These are phyloP conservation scores for Trichonephila clavata DNA, from an alignment of 1,140 invertebrate species.

Conservation along the genomic window DNA sequence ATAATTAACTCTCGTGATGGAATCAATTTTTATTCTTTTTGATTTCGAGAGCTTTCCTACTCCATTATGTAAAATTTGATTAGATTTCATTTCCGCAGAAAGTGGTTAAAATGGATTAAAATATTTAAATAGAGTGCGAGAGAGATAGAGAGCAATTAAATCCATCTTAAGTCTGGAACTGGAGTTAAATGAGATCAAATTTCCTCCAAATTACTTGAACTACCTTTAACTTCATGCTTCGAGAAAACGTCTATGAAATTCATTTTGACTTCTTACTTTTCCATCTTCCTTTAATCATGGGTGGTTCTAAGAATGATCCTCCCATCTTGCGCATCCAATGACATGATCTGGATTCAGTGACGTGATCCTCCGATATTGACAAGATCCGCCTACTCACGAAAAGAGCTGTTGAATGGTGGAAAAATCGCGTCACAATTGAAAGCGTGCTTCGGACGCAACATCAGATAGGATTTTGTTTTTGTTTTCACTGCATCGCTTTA, in stretches of 20 bases:
- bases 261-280: slow-evolving; percentile 15
- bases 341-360: background rate
- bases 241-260: slow-evolving; percentile 30
- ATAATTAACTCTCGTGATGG: background rate
- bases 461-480: slow-evolving; percentile 2
- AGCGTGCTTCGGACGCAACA: slow-evolving; percentile 9
- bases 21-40: background rate
- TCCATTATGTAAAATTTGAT: background rate
- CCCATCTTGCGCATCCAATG: slow-evolving; percentile 11
- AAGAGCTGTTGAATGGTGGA: slow-evolving; percentile 48
- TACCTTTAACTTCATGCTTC: background rate
- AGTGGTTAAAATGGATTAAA: background rate
- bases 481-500: slow-evolving; percentile 13
- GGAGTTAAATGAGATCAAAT: slow-evolving; percentile 15
- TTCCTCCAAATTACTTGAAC: slow-evolving; percentile 37
- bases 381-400: background rate
- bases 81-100: background rate
- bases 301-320: background rate
- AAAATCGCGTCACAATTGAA: slow-evolving; percentile 49
- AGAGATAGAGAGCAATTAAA: background rate
- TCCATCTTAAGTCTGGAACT: background rate
- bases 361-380: background rate
- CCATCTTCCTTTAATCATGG: background rate
- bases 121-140: background rate
- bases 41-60: background rate